Conservation (phyloP, 2,888 invertebrate genomes). For the Drosophila austrosaltans region DNA sequence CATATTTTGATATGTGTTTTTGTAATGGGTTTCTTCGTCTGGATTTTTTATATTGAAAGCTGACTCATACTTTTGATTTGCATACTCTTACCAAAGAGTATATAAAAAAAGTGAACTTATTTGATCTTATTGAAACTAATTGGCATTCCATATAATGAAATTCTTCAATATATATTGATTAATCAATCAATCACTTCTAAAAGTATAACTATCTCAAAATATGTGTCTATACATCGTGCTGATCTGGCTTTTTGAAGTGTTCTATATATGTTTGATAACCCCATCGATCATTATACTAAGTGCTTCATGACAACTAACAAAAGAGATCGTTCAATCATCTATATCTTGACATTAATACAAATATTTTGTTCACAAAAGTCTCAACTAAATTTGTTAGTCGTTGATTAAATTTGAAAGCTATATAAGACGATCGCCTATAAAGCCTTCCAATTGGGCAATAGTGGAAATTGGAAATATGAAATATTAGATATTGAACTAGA, state of each 20-base stretch:
- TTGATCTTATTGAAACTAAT: background rate
- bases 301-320: no score
- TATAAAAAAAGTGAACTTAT: background rate
- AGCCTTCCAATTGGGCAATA: background rate
- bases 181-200: background rate
- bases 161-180: background rate
- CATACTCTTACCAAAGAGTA: background rate
- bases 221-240: no score
- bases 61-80: background rate
- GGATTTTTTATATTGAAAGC: background rate
- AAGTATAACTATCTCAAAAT: background rate
- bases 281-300: background rate
- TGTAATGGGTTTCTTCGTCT: constrained; percentile 22
- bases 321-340: background rate
- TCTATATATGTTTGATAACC: no score
- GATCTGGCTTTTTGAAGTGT: no score
- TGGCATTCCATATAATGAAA: background rate
- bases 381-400: no score
- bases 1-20: constrained; percentile 5
- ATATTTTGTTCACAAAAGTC: background rate
- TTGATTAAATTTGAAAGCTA: no score
- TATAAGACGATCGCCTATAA: background rate
- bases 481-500: background rate
- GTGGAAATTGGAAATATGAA: background rate
- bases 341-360: background rate